A percentile compares a stretch with the other conserved stretches of the same genome.
Evolutionary conservation across 1,140 invertebrate species (phyloP).

Genomic region (Drosophila albomicans): DNA sequence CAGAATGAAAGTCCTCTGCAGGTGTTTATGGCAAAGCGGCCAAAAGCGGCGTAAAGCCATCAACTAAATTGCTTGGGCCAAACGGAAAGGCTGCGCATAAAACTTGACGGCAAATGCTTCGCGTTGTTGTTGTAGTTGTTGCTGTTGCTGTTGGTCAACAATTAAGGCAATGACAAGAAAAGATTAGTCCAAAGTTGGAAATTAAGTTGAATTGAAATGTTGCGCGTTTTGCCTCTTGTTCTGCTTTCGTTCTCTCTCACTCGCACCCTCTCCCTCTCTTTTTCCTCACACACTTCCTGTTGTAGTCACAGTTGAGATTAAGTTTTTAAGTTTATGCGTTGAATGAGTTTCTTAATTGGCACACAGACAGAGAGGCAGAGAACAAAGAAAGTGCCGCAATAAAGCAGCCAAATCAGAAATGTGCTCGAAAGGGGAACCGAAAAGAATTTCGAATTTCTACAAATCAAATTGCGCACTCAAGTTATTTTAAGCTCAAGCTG

Average conservation of each 20-base stretch:
- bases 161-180: slow-evolving; percentile 75
- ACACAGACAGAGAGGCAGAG: background rate
- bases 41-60: slow-evolving; percentile 64
- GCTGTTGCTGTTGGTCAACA: slow-evolving; percentile 69
- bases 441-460: slow-evolving; percentile 24
- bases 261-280: background rate
- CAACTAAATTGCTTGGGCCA: slow-evolving; percentile 69
- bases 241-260: background rate
- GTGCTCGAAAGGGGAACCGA: background rate
- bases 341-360: slow-evolving; percentile 51
- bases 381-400: slow-evolving; percentile 27
- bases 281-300: background rate
- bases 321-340: slow-evolving; percentile 51
- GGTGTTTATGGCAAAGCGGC: slow-evolving; percentile 56
- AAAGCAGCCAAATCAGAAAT: slow-evolving; percentile 18
- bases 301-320: slow-evolving; percentile 31
- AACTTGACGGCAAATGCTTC: slow-evolving; percentile 66
- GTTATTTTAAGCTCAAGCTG: slow-evolving; percentile 14
- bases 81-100: slow-evolving; percentile 38
- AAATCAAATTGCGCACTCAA: slow-evolving; percentile 37
- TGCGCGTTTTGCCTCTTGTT: slow-evolving; percentile 23
- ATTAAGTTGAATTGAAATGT: slow-evolving; percentile 79
- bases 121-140: background rate
- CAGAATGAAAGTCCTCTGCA: slow-evolving; percentile 33
- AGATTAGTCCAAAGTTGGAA: slow-evolving; percentile 78